A percentile compares a stretch with the other conserved stretches of the same genome.
Evolutionary conservation across 2,888 invertebrate species (phyloP).

Genomic region (Philaethria dido): DNA sequence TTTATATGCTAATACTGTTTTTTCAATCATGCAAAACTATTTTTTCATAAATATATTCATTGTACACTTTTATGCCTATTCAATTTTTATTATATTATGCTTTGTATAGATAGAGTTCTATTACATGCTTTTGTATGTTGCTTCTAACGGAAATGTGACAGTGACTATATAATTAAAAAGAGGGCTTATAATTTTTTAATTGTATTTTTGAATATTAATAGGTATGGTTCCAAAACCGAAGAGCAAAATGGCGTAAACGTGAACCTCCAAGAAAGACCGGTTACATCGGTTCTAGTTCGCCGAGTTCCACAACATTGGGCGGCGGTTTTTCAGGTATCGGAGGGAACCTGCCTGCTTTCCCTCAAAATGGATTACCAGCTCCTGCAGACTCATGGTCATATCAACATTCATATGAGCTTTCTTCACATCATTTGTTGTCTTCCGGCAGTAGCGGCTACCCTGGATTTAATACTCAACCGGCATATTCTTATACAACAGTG

Average conservation of each 20-base stretch:
- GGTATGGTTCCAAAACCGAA: conserved; percentile 95
- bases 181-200: no score
- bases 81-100: no score
- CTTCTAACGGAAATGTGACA: no score
- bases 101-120: no score
- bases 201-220: conserved; percentile 44
- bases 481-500: conserved; percentile 87
- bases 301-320: conserved; percentile 87
- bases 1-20: no score
- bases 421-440: conserved; percentile 89
- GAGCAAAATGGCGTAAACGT: conserved; percentile 97
- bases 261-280: conserved; percentile 96
- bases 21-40: no score
- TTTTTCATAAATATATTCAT: no score
- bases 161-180: no score
- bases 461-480: conserved; percentile 84
- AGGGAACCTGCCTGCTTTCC: conserved; percentile 79
- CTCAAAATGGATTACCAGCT: conserved; percentile 85
- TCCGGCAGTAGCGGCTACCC: conserved; percentile 87
- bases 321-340: conserved; percentile 84
- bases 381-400: conserved; percentile 92
- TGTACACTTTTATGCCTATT: no score
- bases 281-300: conserved; percentile 88
- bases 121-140: no score
- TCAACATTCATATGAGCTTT: conserved; percentile 90